Conservation (phyloP, 2,888 invertebrate genomes). For the Heliconius erato region DNA sequence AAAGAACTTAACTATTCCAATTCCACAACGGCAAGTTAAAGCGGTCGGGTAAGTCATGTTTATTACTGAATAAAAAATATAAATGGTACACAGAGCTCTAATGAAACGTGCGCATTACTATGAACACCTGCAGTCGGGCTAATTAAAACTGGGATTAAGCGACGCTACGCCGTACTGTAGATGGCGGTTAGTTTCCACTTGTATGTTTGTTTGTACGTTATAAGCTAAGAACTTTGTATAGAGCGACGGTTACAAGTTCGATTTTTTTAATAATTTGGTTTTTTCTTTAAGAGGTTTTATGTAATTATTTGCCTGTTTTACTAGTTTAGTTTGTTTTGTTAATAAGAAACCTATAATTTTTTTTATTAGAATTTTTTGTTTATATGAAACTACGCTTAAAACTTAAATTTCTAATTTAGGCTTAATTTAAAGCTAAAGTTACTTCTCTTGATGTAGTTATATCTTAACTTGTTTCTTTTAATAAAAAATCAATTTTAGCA, state of each 20-base stretch:
- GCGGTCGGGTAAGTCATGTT: conserved; percentile 32
- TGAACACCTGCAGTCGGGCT: conserved; percentile 38
- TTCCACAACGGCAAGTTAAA: conserved; percentile 7
- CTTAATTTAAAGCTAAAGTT: no score
- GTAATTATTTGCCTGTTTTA: no score
- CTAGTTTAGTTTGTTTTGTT: no score
- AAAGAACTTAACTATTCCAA: conserved; percentile 10
- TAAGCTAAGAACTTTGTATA: background rate
- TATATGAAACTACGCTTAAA: no score
- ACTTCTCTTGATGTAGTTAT: no score
- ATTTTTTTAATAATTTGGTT: background rate
- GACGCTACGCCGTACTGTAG: conserved; percentile 19
- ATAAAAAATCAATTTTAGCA: no score
- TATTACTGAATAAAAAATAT: conserved; percentile 39
- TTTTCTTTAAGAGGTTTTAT: background rate
- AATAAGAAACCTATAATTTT: no score
- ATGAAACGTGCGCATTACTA: conserved; percentile 44
- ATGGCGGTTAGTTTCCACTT: conserved; percentile 18
- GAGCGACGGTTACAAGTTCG: background rate
- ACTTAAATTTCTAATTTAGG: no score
- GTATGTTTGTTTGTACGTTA: conserved; percentile 4
- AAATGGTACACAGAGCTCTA: conserved; percentile 31
- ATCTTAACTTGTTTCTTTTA: no score
- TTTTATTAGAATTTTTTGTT: no score
- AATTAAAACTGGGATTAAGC: conserved; percentile 43